These are phyloP conservation scores for Polietes domitor DNA, from an alignment of 2,888 invertebrate species.

Conservation along the genomic window DNA sequence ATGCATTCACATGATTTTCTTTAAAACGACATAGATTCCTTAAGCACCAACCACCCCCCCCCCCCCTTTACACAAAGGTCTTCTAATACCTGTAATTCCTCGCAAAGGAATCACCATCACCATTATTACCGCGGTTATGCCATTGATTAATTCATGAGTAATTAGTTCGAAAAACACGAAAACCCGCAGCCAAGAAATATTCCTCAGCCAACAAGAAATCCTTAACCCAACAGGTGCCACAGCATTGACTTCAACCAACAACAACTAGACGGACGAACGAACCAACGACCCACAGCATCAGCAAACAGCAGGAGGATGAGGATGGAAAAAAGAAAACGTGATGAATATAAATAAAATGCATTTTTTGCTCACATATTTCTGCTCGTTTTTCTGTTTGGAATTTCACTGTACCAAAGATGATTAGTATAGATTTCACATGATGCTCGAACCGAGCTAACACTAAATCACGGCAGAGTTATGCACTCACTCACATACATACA, in stretches of 20 bases:
- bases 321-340: conserved; percentile 55
- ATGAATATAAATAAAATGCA: conserved; percentile 62
- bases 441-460: conserved; percentile 20
- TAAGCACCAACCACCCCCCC: not conserved
- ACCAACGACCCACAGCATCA: not conserved
- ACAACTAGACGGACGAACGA: not conserved
- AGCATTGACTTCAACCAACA: conserved; percentile 48
- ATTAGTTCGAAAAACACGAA: conserved; percentile 58
- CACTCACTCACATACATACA: not conserved
- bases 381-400: conserved; percentile 15
- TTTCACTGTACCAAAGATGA: conserved; percentile 52
- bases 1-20: conserved; percentile 29
- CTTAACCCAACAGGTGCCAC: conserved; percentile 50
- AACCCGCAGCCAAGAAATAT: not conserved
- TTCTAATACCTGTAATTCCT: not conserved
- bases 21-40: not conserved
- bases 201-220: conserved; percentile 20
- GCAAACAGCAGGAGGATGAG: not conserved
- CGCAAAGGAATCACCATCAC: conserved; percentile 8
- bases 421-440: conserved; percentile 56
- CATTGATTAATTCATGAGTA: conserved; percentile 62
- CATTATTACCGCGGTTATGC: conserved; percentile 47
- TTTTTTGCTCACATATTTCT: conserved; percentile 44
- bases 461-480: conserved; percentile 42
- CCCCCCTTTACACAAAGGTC: not conserved